These are phyloP conservation scores for Peribatodes rhomboidaria DNA, from an alignment of 2,888 invertebrate genomes.

Conservation along the genomic window DNA sequence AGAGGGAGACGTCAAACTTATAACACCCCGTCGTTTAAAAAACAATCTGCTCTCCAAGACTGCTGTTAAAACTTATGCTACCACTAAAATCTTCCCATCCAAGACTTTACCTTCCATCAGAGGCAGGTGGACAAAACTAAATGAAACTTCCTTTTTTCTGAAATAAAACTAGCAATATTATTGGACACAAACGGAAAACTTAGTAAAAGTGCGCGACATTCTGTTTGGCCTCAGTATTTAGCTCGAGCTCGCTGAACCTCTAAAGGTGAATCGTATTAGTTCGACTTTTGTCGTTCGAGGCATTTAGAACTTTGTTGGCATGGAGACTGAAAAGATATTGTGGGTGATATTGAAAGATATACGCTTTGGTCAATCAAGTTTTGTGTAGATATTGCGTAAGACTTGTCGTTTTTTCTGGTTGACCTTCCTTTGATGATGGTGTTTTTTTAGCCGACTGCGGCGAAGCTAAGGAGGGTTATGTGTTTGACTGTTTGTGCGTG, in stretches of 20 bases:
- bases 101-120: no score
- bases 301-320: slow-evolving; percentile 1
- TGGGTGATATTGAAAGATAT: background rate
- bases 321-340: no score
- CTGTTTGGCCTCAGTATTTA: background rate
- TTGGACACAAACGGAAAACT: slow-evolving; percentile 3
- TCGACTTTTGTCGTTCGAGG: slow-evolving; percentile 3
- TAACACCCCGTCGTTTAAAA: no score
- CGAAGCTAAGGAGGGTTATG: no score
- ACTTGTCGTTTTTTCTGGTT: no score
- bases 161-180: slow-evolving; percentile 6
- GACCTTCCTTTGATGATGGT: no score
- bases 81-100: no score
- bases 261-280: slow-evolving; percentile 5
- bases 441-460: no score
- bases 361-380: background rate
- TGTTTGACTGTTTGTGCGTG: no score
- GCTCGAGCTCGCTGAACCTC: background rate
- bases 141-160: background rate
- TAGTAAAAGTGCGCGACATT: background rate
- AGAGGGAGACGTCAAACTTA: no score
- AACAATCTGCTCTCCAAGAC: no score
- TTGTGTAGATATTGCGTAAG: background rate
- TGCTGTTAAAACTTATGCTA: no score
- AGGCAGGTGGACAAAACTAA: background rate